Evolutionary conservation across 2,113 vertebrate genomes (phyloP).

Genomic region (Melanerpes formicivorus): DNA sequence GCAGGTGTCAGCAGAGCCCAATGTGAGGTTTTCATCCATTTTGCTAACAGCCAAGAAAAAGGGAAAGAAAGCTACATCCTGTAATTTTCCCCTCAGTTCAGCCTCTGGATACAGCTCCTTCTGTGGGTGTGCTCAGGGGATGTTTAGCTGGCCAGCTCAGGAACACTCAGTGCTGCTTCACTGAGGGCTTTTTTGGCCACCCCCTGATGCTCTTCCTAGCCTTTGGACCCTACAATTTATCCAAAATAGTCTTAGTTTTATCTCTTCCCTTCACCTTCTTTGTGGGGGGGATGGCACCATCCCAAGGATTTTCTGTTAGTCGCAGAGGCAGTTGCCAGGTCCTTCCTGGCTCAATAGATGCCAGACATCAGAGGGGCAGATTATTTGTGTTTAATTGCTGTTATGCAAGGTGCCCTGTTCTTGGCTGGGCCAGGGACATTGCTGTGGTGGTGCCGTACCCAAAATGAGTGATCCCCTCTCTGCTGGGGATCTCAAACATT

Average conservation of each 20-base stretch:
- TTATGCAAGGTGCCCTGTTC: neutral
- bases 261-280: neutral
- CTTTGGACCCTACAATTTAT: neutral
- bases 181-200: accelerated
- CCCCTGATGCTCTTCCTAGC: too few relatives aligned
- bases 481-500: accelerated
- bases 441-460: neutral
- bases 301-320: neutral
- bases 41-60: neutral
- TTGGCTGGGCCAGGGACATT: accelerated
- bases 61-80: neutral
- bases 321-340: neutral
- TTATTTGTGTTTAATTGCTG: neutral
- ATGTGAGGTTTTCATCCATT: neutral
- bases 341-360: neutral
- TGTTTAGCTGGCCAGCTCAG: neutral
- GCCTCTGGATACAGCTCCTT: neutral
- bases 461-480: neutral
- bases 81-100: neutral
- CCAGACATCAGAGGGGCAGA: neutral
- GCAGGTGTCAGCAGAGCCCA: neutral
- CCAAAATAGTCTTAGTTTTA: neutral
- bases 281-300: neutral
- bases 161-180: neutral
- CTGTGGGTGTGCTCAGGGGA: neutral